Evolutionary conservation across 2,888 invertebrate genomes (phyloP), one percentile per base, ranked within the genome.

Genomic region (Campoplex nolae): DNA sequence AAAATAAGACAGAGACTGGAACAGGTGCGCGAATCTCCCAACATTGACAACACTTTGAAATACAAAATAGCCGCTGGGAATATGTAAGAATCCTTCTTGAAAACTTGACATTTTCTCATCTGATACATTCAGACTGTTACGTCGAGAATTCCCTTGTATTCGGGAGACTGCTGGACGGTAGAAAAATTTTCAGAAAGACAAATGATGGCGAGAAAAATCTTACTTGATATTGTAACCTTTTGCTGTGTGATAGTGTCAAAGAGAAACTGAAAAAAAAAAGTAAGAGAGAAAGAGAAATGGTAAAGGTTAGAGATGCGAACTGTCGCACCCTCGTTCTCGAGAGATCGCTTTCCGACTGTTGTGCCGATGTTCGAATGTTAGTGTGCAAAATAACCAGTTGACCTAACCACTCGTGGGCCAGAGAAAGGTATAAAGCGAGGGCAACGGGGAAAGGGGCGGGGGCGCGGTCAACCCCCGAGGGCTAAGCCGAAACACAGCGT

Each of bases 401-500:
- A 73, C 71, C 23, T 65, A 79, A 32, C 42, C 58, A 75, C 76
- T 83, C 48, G 71, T 76, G 62, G 68, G 77, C 71, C 76, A 45
- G 78, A 71, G 70, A 58, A 68, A 70, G 58, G n/a, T 45, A 77
- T 42, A 35, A 73, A 62, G 13, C 58, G 58, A 28, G 16, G 32
- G 32, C 32, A 62, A 62, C 1, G 38, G 38, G 16, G 16, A 7
- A 6, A 16, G 16, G 6, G 32, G 23, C 16, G 62, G 13, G 32
- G 35, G 65, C 42, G 38, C 42, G 32, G 75, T 48, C 58, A 76
- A 51, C 74, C 77, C 79, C 85, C 67, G 71, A 83, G 83, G 85
- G 86, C 82, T 58, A 85, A 88, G 76, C 77, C 83, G 76, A 80
- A 85, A 84, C 88, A 88, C 86, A 89, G 84, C 73, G 76, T 78